phyloP scores from a whole-genome alignment of 1,140 invertebrate genomes.

The Drosophila orena region DNA sequence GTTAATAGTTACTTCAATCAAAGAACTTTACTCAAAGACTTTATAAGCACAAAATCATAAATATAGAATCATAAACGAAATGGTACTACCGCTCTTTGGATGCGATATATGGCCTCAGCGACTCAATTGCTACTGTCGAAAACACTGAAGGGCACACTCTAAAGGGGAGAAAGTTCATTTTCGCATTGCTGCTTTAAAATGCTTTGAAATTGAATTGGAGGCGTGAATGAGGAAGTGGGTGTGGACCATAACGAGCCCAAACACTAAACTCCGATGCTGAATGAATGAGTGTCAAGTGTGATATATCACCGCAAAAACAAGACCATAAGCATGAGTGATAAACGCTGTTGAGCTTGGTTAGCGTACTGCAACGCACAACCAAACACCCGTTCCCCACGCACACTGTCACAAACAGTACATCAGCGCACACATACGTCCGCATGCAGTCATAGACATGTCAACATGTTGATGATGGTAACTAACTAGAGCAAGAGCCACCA shows the following conservation, averaged over 20 bases:
- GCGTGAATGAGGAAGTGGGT: conserved; percentile 13
- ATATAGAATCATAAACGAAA: no score
- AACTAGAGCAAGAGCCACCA: conserved; percentile 66
- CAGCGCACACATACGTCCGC: conserved; percentile 40
- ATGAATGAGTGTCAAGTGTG: conserved; percentile 85
- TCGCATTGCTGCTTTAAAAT: conserved; percentile 29
- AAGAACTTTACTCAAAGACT: not conserved
- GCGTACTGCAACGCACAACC: conserved; percentile 47
- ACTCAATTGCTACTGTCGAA: conserved; percentile 48
- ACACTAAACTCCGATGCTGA: conserved; percentile 80
- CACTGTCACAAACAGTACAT: conserved; percentile 26
- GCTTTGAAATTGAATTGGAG: conserved; percentile 79
- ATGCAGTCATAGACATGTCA: conserved; percentile 82
- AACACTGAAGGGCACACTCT: conserved; percentile 19
- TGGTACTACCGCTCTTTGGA: not conserved
- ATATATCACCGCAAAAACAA: conserved; percentile 84
- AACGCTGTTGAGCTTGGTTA: conserved; percentile 81
- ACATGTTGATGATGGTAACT: conserved; percentile 83
- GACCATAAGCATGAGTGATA: conserved; percentile 84
- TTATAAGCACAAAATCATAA: no score
- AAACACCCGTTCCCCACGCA: conserved; percentile 12
- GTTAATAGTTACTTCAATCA: no score
- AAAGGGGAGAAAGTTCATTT: conserved; percentile 10
- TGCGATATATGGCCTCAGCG: conserved; percentile 47
- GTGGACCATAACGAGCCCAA: conserved; percentile 60